Evolutionary conservation across 2,888 invertebrate genomes (phyloP).

Genomic region (Eremobia ochroleuca): DNA sequence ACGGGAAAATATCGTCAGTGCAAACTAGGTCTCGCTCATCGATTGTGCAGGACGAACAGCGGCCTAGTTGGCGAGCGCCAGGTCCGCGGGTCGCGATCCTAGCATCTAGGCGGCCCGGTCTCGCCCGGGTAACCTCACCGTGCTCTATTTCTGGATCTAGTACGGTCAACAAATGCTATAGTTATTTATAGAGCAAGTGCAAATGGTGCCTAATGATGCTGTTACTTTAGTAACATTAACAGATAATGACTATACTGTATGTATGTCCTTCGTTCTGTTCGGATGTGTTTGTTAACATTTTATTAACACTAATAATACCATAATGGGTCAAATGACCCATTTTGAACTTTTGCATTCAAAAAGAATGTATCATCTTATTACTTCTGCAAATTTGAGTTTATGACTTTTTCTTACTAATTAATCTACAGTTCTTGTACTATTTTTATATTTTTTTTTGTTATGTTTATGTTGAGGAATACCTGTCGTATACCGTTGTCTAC

Average conservation of each 20-base stretch:
- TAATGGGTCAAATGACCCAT: no score
- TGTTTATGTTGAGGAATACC: no score
- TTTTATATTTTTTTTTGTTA: no score
- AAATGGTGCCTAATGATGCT: conserved; percentile 39
- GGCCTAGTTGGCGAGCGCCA: conserved; percentile 84
- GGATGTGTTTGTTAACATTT: conserved; percentile 2
- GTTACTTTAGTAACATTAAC: conserved; percentile 29
- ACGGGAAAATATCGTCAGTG: conserved; percentile 49
- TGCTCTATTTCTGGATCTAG: conserved; percentile 80
- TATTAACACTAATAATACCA: no score
- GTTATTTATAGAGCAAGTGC: conserved; percentile 63
- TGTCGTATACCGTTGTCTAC: no score
- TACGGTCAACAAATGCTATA: conserved; percentile 70
- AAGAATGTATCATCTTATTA: no score
- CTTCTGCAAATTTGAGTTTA: no score
- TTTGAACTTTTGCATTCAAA: no score
- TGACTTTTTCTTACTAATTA: no score
- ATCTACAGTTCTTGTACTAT: no score
- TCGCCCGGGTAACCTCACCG: conserved; percentile 79
- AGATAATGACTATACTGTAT: not conserved
- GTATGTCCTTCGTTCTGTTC: not conserved
- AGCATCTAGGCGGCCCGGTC: conserved; percentile 79
- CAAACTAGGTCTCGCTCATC: conserved; percentile 77
- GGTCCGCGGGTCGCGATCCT: conserved; percentile 79
- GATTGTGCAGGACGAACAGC: conserved; percentile 84